These are phyloP conservation scores for Spilarctia lutea DNA, from an alignment of 2,888 invertebrate species.

Conservation along the genomic window DNA sequence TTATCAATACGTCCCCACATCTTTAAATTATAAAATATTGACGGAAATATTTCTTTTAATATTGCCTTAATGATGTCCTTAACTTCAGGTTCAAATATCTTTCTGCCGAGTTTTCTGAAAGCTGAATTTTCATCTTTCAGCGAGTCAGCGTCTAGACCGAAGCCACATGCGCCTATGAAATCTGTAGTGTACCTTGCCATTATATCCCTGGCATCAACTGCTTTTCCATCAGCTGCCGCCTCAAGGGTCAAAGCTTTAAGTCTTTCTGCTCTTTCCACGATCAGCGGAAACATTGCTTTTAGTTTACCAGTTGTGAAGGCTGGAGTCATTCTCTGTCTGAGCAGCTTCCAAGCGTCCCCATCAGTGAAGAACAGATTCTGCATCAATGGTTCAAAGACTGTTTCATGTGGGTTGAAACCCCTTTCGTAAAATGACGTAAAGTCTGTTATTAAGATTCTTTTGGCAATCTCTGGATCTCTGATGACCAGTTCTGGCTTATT, in stretches of 20 bases:
- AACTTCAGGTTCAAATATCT: constrained; percentile 31
- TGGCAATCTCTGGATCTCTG: constrained; percentile 35
- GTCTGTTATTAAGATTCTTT: constrained; percentile 31
- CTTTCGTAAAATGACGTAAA: constrained; percentile 36
- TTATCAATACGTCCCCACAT: constrained; percentile 26
- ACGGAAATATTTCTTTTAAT: constrained; percentile 32
- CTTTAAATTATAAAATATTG: constrained; percentile 25
- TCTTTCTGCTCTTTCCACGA: constrained; percentile 60
- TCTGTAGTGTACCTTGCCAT: constrained; percentile 67
- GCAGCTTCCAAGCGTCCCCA: constrained; percentile 64
- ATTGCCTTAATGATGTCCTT: constrained; percentile 12
- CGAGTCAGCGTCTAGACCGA: constrained; percentile 61
- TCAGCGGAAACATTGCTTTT: constrained; percentile 65
- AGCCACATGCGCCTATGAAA: constrained; percentile 67
- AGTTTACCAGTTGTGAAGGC: constrained; percentile 62
- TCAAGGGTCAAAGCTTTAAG: constrained; percentile 46
- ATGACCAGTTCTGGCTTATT: constrained; percentile 35
- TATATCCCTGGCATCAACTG: constrained; percentile 56
- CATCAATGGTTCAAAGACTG: constrained; percentile 48
- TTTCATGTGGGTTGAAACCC: constrained; percentile 31
- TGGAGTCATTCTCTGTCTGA: constrained; percentile 62
- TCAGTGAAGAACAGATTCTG: constrained; percentile 61
- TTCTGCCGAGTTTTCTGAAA: constrained; percentile 52
- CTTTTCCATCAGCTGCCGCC: constrained; percentile 37
- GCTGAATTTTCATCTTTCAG: constrained; percentile 59